A percentile compares a stretch with the other conserved stretches of the same genome.
Conservation (phyloP, 2,888 invertebrate genomes). For the Drepanosiphum platanoidis region DNA sequence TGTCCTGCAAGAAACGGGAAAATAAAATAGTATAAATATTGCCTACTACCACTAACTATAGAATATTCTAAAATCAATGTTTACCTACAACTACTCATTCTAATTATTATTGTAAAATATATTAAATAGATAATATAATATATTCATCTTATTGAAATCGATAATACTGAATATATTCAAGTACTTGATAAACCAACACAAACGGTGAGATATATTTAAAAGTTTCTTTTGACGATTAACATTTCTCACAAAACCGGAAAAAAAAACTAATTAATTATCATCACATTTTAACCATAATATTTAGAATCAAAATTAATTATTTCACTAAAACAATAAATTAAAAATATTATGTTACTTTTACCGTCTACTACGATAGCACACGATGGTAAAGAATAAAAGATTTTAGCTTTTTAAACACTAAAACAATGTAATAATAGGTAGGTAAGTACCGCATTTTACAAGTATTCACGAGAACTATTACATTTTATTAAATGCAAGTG, state of each 20-base stretch:
- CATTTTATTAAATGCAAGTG: too few species aligned
- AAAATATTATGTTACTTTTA: not conserved
- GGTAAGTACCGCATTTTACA: not conserved
- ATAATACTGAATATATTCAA: not conserved
- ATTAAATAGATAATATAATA: not conserved
- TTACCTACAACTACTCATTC: constrained; percentile 1
- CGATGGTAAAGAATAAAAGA: not conserved
- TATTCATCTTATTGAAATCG: not conserved
- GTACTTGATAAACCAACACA: not conserved
- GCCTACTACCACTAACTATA: not conserved
- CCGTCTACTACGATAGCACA: not conserved
- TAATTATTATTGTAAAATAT: constrained; percentile 2
- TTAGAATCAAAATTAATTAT: not conserved
- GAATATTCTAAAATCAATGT: too few species aligned
- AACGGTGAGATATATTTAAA: too few species aligned
- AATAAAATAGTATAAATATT: constrained; percentile 45
- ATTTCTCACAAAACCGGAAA: too few species aligned
- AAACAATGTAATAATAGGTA: not conserved
- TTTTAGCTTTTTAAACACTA: not conserved
- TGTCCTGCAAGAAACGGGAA: constrained; percentile 61
- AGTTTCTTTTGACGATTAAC: too few species aligned
- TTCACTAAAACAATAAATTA: not conserved
- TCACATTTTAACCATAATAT: too few species aligned
- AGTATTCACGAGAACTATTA: not conserved
- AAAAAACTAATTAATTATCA: too few species aligned